Conservation (phyloP, 2,113 vertebrate species). For the Microtus pennsylvanicus region DNA sequence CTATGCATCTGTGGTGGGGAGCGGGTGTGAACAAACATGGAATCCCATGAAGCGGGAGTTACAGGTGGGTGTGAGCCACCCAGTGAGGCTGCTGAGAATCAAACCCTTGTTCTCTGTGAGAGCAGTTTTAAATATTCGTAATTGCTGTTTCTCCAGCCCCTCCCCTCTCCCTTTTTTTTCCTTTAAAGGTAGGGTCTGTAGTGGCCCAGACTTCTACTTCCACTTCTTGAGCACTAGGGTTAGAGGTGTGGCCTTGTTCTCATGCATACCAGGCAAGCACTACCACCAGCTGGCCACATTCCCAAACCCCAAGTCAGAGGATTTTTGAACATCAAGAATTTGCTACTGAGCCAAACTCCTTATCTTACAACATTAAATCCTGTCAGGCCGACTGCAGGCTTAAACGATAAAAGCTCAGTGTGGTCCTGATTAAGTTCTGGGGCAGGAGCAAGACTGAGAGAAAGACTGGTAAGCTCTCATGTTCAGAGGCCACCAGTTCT, state of each 20-base stretch:
- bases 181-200: not conserved
- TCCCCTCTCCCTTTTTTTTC: not conserved
- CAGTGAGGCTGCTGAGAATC: not conserved
- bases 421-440: not conserved
- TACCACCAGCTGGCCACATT: not conserved
- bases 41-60: not conserved
- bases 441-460: not conserved
- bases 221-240: not conserved
- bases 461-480: not conserved
- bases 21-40: not conserved
- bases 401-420: conserved; percentile 28
- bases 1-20: no score
- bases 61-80: not conserved
- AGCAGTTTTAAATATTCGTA: not conserved
- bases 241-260: not conserved
- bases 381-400: conserved; percentile 32
- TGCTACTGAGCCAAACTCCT: conserved; percentile 23
- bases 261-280: not conserved
- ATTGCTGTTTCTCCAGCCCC: not conserved
- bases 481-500: not conserved
- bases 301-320: not conserved
- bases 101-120: not conserved
- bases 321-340: conserved; percentile 44
- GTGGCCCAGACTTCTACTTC: not conserved
- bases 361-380: conserved; percentile 52